These are phyloP conservation scores for Sialis lutaria DNA, from an alignment of 2,888 invertebrate species.

Conservation along the genomic window DNA sequence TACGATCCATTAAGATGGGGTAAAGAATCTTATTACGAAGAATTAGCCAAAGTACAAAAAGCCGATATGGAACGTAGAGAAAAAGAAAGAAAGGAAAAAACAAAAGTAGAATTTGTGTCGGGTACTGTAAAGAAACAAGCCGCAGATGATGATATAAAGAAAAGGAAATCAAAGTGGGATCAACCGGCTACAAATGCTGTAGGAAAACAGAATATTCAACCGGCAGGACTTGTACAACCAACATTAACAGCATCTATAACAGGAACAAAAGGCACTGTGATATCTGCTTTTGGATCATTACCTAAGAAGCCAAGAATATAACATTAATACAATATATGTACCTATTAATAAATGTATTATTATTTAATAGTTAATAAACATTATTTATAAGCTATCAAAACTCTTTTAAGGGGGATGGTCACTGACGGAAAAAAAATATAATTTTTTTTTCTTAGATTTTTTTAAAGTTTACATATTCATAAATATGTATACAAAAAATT, in stretches of 20 bases:
- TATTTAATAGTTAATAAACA: too few relatives aligned
- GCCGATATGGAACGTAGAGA: constrained; percentile 83
- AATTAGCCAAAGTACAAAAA: constrained; percentile 76
- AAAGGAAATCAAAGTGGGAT: constrained; percentile 85
- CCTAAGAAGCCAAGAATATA: constrained; percentile 57
- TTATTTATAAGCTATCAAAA: too few relatives aligned
- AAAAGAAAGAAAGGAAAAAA: constrained; percentile 72
- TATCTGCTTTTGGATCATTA: constrained; percentile 82
- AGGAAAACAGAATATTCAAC: constrained; percentile 38
- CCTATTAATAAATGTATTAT: too few relatives aligned
- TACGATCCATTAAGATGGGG: constrained; percentile 89
- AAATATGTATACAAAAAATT: too few relatives aligned
- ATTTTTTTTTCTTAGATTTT: too few relatives aligned
- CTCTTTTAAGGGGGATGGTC: too few relatives aligned
- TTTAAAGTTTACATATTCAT: too few relatives aligned
- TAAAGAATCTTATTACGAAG: constrained; percentile 85
- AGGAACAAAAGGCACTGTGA: constrained; percentile 81
- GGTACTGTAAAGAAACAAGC: constrained; percentile 30
- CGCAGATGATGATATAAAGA: constrained; percentile 57
- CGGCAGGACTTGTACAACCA: constrained; percentile 51
- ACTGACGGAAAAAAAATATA: too few relatives aligned
- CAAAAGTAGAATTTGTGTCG: constrained; percentile 69
- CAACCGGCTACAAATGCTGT: constrained; percentile 52
- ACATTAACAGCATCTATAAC: constrained; percentile 66
- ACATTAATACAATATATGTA: constrained; percentile 10